phyloP scores from a whole-genome alignment of 2,113 vertebrate genomes.

The Leucosticte australis region DNA sequence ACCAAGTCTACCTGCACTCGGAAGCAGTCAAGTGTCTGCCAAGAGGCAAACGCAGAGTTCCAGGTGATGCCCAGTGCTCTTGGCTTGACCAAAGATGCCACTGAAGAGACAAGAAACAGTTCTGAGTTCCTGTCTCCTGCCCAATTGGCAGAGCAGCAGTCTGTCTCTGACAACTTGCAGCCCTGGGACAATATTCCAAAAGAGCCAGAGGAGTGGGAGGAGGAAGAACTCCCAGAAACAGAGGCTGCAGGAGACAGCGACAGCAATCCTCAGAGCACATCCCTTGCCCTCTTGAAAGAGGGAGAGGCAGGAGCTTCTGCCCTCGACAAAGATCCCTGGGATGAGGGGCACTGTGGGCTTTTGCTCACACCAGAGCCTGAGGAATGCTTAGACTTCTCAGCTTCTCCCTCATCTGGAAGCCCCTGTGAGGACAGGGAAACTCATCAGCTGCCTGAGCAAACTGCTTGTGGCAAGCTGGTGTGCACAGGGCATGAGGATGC shows the following conservation, averaged over 20 bases:
- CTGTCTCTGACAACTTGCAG: neutral
- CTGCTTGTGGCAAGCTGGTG: fast-evolving
- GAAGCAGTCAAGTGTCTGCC: fast-evolving
- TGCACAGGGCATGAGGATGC: neutral
- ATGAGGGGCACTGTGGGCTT: fast-evolving
- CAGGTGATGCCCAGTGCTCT: fast-evolving
- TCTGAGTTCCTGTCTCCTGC: neutral
- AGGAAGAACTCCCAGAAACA: neutral
- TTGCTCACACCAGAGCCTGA: neutral
- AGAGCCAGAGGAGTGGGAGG: neutral
- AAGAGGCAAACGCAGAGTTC: neutral
- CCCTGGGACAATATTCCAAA: neutral
- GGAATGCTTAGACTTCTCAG: neutral
- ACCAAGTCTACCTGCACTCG: fast-evolving
- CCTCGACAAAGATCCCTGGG: too few species aligned
- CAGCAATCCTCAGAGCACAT: fast-evolving
- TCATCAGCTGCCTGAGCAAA: neutral
- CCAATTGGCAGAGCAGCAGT: neutral
- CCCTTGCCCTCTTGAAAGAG: fast-evolving
- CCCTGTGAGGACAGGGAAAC: neutral
- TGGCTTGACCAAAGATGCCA: fast-evolving
- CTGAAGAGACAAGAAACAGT: fast-evolving
- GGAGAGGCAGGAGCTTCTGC: neutral
- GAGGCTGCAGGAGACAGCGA: neutral
- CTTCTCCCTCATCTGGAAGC: neutral